phyloP scores from a whole-genome alignment of 2,113 vertebrate species.

The Camelus bactrianus region DNA sequence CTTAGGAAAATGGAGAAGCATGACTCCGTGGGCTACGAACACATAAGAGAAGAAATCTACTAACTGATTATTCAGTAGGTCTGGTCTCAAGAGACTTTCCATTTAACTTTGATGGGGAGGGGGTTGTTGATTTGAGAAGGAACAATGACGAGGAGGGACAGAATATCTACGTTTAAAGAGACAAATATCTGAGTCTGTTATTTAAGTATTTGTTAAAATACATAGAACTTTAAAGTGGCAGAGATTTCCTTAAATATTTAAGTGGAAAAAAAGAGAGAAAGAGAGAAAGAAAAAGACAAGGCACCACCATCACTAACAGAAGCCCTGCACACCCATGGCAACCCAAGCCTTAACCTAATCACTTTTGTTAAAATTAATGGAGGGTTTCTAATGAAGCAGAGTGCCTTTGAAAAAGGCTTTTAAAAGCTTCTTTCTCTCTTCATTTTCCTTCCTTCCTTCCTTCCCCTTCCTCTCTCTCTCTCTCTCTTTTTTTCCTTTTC shows the following conservation, averaged over 20 bases:
- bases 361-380: constrained; percentile 77
- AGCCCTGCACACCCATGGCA: background rate
- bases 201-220: constrained; percentile 79
- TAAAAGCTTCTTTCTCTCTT: background rate
- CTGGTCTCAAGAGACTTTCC: constrained; percentile 69
- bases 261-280: background rate
- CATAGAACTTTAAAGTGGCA: constrained; percentile 67
- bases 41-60: constrained; percentile 78
- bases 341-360: constrained; percentile 37
- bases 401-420: constrained; percentile 72
- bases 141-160: constrained; percentile 72
- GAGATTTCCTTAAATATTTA: constrained; percentile 28
- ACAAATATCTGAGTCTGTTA: background rate
- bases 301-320: background rate
- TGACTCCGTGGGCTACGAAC: constrained; percentile 74
- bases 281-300: background rate
- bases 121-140: constrained; percentile 66
- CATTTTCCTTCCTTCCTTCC: no score
- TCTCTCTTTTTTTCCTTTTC: background rate
- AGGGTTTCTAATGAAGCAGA: constrained; percentile 83
- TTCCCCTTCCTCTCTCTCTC: background rate
- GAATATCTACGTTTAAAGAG: constrained; percentile 61
- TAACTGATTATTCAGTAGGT: constrained; percentile 75
- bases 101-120: constrained; percentile 77
- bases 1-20: constrained; percentile 78